Evolutionary conservation across 2,888 invertebrate genomes (phyloP), one percentile per base, ranked within the genome.

Genomic region (Melinaea marsaeus): DNA sequence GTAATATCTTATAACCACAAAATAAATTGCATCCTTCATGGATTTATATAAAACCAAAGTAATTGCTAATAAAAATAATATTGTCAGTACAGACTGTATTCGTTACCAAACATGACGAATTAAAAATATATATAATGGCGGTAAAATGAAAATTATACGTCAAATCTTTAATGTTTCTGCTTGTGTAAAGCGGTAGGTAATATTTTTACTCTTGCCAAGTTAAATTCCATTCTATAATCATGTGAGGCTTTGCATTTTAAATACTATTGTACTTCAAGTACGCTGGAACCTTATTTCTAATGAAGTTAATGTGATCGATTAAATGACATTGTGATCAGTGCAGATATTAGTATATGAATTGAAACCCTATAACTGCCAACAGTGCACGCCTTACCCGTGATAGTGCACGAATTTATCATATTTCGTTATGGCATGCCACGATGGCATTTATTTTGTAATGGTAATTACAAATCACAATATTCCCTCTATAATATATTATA

Each of bases 161-260:
- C 42, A 42, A 9, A 42, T 9, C 7, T 55, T 22, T 5, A 57
- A 47, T 32, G 35, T 35, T 57, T 51, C 55, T 57, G 22, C 13
- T 60, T 34, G 47, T 6, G 34, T 51, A 11, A 45, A 46, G 34
- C 22, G 33, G 7, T 13, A 42, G 56, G 55, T 32, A 59, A 63
- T 55, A 47, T 62, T 63, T 67, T 63, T 69, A 61, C 66, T 63
- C 63, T 66, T 62, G 63, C 63, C 56, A 69, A 74, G 72, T 51
- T 69, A 71, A 77, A 76, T 74, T 76, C 73, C 66, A 73, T 66
- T 67, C 71, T 62, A 67, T 66, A 69, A 71, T 69, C 68, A 66
- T 71, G 73, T 72, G 66, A 63, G 65, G 70, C 73, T 77, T 74
- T 75, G 75, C 75, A 80, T 81, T 76, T 72, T 75, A 78, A 77